Conservation (phyloP, 1,140 invertebrate genomes). For the Onthophagus taurus region DNA sequence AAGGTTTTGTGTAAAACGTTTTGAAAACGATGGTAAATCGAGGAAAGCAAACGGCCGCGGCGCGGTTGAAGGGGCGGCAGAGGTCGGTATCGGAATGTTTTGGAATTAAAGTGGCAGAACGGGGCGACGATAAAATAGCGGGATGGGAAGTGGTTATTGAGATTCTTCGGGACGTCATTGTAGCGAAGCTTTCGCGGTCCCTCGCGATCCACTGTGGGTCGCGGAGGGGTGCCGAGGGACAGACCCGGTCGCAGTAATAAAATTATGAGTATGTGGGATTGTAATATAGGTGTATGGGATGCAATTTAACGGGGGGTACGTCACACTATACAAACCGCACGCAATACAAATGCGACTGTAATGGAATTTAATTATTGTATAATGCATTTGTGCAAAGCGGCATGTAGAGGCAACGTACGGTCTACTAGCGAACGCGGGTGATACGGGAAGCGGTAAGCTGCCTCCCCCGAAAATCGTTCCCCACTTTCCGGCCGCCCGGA, state of each 20-base stretch:
- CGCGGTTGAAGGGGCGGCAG: too few species aligned
- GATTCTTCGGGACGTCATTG: too few species aligned
- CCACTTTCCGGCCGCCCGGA: background rate
- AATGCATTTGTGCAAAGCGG: slow-evolving; percentile 30
- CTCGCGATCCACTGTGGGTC: too few species aligned
- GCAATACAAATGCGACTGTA: slow-evolving; percentile 32
- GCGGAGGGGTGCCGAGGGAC: too few species aligned
- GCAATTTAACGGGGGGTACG: slow-evolving; percentile 28
- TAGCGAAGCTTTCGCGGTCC: too few species aligned
- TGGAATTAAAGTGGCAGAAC: too few species aligned
- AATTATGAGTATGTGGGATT: slow-evolving; percentile 36
- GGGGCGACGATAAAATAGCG: too few species aligned
- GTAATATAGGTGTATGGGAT: slow-evolving; percentile 34
- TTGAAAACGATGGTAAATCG: too few species aligned
- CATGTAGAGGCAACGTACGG: slow-evolving; percentile 14
- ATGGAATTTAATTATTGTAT: slow-evolving; percentile 37
- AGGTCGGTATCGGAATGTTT: too few species aligned
- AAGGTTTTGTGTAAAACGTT: too few species aligned
- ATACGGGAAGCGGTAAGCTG: background rate
- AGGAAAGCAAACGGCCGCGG: too few species aligned
- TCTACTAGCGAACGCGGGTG: background rate
- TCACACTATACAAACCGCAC: slow-evolving; percentile 26
- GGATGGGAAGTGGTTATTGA: too few species aligned
- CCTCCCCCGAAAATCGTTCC: background rate
- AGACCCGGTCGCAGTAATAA: slow-evolving; percentile 23